Evolutionary conservation across 1,140 invertebrate genomes (phyloP), one percentile per base, ranked within the genome.

Genomic region (Bombyx mandarina): DNA sequence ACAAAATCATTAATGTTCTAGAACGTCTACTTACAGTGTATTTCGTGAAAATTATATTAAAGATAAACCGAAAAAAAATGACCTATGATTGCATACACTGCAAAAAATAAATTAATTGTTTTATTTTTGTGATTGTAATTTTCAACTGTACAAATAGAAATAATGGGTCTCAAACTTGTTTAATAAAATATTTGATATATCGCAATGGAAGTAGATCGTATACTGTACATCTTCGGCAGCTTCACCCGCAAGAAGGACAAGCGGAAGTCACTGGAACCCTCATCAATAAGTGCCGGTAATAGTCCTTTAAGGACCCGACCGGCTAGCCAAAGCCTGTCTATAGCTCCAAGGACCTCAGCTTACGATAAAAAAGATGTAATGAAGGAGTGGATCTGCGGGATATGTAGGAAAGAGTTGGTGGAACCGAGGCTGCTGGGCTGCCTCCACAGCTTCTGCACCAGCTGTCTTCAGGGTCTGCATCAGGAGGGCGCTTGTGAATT

Each of bases 181-280:
- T 56, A 52, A 46, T 18, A 42, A 51, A 50, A 61, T 2, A 61
- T 56, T 35, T 3, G 52, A 56, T 52, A 53, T 51, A 53, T 63
- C 60, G 75, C 75, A 67, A 90, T 90, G 89, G 90, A 90, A 80
- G 83, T 90, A 54, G 90, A 90, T 61, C 85, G 89, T 63, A 87
- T 90, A 62, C 72, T 88, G 26, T 90, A 90, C 71, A 91, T 91
- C 69, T 91, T 91, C 69, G 90, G 90, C 62, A 91, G 90, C 67
- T 91, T 91, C 65, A 79, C 89, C 1, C 73, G 90, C 56, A 88
- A 90, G 60, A 88, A 89, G 26, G 82, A 84, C 53, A 88, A 89
- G 69, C 69, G 84, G 35, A 81, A 86, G 35, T 89, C 88, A 3
- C 69, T 86, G 53, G 81, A 86, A 12, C 78, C 84, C 6, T 72